A percentile compares a stretch with the other conserved stretches of the same genome.
phyloP scores from a whole-genome alignment of 2,888 invertebrate genomes.

The Macrosiphum euphorbiae region DNA sequence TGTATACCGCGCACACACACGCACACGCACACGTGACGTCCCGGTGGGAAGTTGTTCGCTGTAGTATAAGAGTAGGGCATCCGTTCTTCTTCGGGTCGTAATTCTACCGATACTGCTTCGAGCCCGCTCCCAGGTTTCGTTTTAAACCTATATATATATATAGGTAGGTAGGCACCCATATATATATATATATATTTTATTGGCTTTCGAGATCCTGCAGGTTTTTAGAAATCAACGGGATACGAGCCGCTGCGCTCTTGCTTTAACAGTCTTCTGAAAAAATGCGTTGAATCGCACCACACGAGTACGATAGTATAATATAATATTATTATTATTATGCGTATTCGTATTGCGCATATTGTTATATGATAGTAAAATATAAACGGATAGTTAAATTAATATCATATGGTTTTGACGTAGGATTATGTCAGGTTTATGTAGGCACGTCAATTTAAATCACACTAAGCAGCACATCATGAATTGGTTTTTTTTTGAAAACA shows the following conservation, averaged over 20 bases:
- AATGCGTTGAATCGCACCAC: not conserved
- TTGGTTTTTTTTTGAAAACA: not conserved
- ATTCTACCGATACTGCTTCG: slow-evolving; percentile 26
- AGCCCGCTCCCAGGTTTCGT: not conserved
- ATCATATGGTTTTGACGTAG: not conserved
- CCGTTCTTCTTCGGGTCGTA: slow-evolving; percentile 34
- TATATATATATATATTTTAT: not conserved
- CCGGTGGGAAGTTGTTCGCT: slow-evolving; percentile 33
- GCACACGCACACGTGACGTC: not conserved
- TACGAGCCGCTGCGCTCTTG: not conserved
- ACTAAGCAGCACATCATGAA: not conserved
- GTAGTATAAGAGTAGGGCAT: not conserved
- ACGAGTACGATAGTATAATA: not conserved
- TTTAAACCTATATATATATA: not conserved
- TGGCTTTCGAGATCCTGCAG: not conserved
- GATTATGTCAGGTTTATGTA: not conserved
- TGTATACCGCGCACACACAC: not conserved
- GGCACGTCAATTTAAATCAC: not conserved
- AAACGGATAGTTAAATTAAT: not conserved
- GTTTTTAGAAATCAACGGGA: not conserved
- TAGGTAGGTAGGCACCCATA: not conserved
- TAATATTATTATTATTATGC: not conserved
- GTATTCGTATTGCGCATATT: not conserved
- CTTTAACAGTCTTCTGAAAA: not conserved
- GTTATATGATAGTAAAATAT: too few species aligned